Evolutionary conservation across 2,797 vertebrate species (phyloP), one percentile per base, ranked within the genome.

Genomic region (Limosa lapponica): DNA sequence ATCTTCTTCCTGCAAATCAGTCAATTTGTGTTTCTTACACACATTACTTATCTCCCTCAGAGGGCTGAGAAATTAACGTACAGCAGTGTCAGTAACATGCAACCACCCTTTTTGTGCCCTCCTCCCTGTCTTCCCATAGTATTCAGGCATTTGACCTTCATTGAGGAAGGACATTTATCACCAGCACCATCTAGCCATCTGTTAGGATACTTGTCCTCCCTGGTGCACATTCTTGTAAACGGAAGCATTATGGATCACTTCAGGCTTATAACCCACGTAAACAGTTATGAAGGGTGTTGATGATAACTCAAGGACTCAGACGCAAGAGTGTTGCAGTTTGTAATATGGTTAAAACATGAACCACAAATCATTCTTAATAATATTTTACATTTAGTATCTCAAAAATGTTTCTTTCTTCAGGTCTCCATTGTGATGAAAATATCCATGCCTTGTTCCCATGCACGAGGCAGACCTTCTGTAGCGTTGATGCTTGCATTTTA

Each of bases 121-220:
- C 24, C 52, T 49, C 49, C 37, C 62, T 39, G 17, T 89, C 64
- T 62, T 91, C 43, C 46, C 64, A 8, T 54, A 89, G 20, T 48
- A 49, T 94, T 84, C 80, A 95, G 96, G 73, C 85, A 39, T 97
- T 88, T 97, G 92, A 94, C 96, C 91, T 95, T 94, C 71, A 37
- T 90, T 3, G 30, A 51, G 58, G 81, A 83, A 78, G 92, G 81
- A 66, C 81, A 95, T 96, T 97, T 94, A 92, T 97, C 96, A 90
- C 28, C 82, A 90, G 74, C 72, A 73, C 69, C 91, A 90, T 87
- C 74, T 46, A 82, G 44, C 77, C 73, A 62, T 96, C 95, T 87
- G 82, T 96, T 95, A 79, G 62, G 37, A 18, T 91, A 43, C 62
- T 95, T 93, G 82, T 91, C 87, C 67, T 97, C 81, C 32, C n/a